These are phyloP conservation scores for Tyria jacobaeae DNA, from an alignment of 2,888 invertebrate genomes.

Conservation along the genomic window DNA sequence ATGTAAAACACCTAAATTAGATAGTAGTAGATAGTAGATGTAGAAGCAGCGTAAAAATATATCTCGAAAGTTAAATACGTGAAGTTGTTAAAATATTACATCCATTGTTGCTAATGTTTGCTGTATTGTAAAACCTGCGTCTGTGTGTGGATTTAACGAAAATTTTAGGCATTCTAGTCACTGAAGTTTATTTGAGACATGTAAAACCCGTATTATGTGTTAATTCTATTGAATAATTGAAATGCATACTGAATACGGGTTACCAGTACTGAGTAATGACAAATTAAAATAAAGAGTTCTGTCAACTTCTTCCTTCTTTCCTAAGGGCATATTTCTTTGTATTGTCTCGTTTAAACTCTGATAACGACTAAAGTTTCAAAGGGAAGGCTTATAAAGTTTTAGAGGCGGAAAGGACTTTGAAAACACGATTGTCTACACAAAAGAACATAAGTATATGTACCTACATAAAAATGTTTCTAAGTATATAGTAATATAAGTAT, in stretches of 20 bases:
- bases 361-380: conserved; percentile 23
- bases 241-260: no score
- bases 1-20: not conserved
- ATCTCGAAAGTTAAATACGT: not conserved
- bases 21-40: no score
- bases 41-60: not conserved
- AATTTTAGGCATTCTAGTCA: no score
- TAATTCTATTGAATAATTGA: no score
- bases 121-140: not conserved
- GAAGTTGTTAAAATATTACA: not conserved
- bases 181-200: no score
- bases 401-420: not conserved
- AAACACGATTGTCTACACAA: not conserved
- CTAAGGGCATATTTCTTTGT: conserved; percentile 10
- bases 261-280: not conserved
- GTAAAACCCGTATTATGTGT: no score
- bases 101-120: not conserved
- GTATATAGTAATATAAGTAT: no score
- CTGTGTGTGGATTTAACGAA: no score
- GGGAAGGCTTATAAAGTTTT: conserved; percentile 14
- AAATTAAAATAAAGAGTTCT: conserved; percentile 14
- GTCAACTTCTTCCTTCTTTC: conserved; percentile 11
- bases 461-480: no score
- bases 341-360: conserved; percentile 17
- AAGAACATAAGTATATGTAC: no score